Evolutionary conservation across 2,888 invertebrate species (phyloP), one percentile per base, ranked within the genome.

Genomic region (Odontomyia ornata): DNA sequence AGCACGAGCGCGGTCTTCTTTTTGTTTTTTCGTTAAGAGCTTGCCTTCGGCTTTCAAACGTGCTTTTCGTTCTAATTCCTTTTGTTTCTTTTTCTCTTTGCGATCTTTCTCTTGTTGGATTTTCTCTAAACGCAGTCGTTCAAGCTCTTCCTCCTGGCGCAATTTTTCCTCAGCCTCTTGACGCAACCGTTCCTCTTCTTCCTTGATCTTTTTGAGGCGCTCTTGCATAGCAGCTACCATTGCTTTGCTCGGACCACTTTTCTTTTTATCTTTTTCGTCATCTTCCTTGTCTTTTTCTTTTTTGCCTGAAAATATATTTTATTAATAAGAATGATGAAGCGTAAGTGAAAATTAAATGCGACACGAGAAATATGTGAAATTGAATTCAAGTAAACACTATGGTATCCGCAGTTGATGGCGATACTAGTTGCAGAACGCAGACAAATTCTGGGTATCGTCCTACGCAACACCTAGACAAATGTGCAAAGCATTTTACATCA

Each of bases 11-110:
- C 93, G 91, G 82, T 96, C 96, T 80, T 94, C 94, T 85, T 96
- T 97, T 85, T 99, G 97, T 86, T 97, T 97, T 0, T 95, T 92
- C 1, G 97, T 97, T 77, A 98, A 87, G 43, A 97, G 89, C 87
- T 97, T 98, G 1, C 99, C 99, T 88, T 98, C 98, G n/a, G 95
- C 95, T 86, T 98, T 98, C 81, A 97, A 89, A 83, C 96, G 90
- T 83, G 96, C 96, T 86, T 95, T 96, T 71, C 95, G 90, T 84
- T 97, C 97, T 83, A 96, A 96, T 87, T 97, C 96, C 84, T 95
- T 95, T 83, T 93, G 93, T 84, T 96, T 98, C 85, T 93, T 96
- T 83, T 91, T 92, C 80, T 95, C 95, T 84, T 94, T 97, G 79
- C 90, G 89, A 85, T 98, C 98, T 82, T 95, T 93, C 84, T 98